phyloP scores from a whole-genome alignment of 2,113 vertebrate species.

The Rattus norvegicus region GRCr8 NC_086031.1:63589501-63590000 shows the following conservation, averaged over 20 bases:
- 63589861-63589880: not conserved
- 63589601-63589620: not conserved
- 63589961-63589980: not conserved
- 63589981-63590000: not conserved
- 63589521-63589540: not conserved
- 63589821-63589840: not conserved
- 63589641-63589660: not conserved
- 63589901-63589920: not conserved
- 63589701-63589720: not conserved
- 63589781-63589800: not conserved
- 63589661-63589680: not conserved
- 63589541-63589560: fast-evolving
- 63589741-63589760: not conserved
- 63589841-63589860: not conserved
- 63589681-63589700: not conserved
- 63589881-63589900: not conserved
- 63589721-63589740: not conserved
- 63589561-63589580: not conserved
- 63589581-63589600: not conserved
- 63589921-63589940: not conserved
- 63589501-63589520: not conserved
- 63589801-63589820: not conserved
- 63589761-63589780: not conserved
- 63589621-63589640: not conserved
- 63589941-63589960: not conserved